Conservation (phyloP, 2,888 invertebrate species). For the Apodemia duryi region DNA sequence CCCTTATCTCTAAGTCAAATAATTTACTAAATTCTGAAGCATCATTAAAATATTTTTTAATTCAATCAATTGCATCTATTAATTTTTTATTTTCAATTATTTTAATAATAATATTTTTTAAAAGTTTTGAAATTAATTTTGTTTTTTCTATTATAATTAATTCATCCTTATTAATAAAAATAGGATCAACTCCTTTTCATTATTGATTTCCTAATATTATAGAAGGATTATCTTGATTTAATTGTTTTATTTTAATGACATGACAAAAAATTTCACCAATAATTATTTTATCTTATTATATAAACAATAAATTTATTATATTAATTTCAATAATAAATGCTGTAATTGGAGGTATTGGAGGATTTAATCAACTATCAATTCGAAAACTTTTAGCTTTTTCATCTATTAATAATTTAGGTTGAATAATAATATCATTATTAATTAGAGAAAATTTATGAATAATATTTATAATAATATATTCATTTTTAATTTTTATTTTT, state of each 20-base stretch:
- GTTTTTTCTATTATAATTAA: constrained; percentile 51
- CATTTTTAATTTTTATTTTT: constrained; percentile 62
- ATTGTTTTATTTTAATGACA: constrained; percentile 76
- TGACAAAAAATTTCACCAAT: constrained; percentile 83
- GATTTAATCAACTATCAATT: constrained; percentile 75
- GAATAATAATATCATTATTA: constrained; percentile 69
- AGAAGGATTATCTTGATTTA: constrained; percentile 78
- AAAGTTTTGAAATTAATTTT: constrained; percentile 50
- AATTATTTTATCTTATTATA: constrained; percentile 72
- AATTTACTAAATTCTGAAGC: constrained; percentile 74
- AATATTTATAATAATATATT: constrained; percentile 66
- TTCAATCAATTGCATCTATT: constrained; percentile 78
- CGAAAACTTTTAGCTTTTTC: constrained; percentile 81
- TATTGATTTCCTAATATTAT: constrained; percentile 81
- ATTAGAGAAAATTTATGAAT: constrained; percentile 68
- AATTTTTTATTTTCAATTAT: constrained; percentile 74
- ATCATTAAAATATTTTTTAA: constrained; percentile 80
- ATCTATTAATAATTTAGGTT: constrained; percentile 82
- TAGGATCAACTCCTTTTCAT: constrained; percentile 79
- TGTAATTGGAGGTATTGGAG: constrained; percentile 70
- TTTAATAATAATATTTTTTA: constrained; percentile 54
- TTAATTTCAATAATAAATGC: constrained; percentile 64
- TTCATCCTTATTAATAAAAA: constrained; percentile 72
- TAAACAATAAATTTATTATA: constrained; percentile 59
- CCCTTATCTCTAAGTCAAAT: constrained; percentile 70